A percentile compares a stretch with the other conserved stretches of the same genome.
phyloP scores from a whole-genome alignment of 2,797 vertebrate genomes.

The Siniperca undulata region DNA sequence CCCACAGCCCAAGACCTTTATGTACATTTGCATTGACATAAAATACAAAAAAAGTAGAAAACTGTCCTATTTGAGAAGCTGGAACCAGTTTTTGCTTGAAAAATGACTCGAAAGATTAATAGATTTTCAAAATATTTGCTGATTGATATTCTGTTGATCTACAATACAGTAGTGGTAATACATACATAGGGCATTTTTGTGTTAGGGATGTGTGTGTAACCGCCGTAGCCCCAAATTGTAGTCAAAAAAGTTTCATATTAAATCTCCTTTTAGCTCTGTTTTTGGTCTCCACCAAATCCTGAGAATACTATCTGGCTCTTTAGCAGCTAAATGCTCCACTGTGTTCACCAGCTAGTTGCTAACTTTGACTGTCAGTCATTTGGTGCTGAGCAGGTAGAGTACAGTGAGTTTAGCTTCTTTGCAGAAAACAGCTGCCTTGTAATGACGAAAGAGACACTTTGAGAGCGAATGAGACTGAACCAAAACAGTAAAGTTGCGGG shows the following conservation, averaged over 20 bases:
- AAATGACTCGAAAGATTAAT: not conserved
- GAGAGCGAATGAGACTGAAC: too few relatives aligned
- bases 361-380: too few relatives aligned
- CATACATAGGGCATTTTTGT: not conserved
- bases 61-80: not conserved
- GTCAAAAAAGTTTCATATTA: not conserved
- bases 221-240: not conserved
- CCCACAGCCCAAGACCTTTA: not conserved
- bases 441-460: too few relatives aligned
- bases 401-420: not conserved
- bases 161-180: not conserved
- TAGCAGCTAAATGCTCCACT: too few relatives aligned
- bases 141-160: not conserved
- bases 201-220: not conserved
- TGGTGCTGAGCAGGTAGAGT: not conserved
- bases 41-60: not conserved
- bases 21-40: not conserved
- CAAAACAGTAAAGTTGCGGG: too few relatives aligned
- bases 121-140: not conserved
- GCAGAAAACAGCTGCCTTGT: not conserved
- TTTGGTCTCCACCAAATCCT: too few relatives aligned
- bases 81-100: not conserved
- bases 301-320: too few relatives aligned
- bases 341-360: too few relatives aligned
- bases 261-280: too few relatives aligned